Conservation (phyloP, 2,888 invertebrate species). For the Ectropis crepuscularia region DNA sequence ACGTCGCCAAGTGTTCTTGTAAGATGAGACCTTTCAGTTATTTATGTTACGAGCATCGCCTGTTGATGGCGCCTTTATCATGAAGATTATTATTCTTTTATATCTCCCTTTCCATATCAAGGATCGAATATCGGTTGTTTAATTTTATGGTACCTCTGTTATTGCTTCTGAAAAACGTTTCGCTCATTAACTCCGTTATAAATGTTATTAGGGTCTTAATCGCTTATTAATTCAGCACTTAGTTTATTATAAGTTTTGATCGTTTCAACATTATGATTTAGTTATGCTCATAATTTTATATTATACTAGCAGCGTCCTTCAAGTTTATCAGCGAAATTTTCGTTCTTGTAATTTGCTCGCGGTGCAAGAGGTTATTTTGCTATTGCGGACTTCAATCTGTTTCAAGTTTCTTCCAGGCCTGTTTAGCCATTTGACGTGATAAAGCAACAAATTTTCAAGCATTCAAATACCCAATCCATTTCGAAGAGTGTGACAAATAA, state of each 20-base stretch:
- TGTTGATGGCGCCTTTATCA: constrained; percentile 61
- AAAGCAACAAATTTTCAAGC: too few relatives aligned
- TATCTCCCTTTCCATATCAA: constrained; percentile 44
- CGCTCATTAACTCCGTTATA: constrained; percentile 43
- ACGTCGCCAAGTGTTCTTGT: constrained; percentile 73
- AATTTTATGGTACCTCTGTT: constrained; percentile 39
- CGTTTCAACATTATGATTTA: constrained; percentile 19
- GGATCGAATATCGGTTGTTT: constrained; percentile 57
- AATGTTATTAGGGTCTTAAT: constrained; percentile 36
- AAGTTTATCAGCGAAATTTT: too few relatives aligned
- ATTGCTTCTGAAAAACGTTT: constrained; percentile 39
- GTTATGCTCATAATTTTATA: neutral
- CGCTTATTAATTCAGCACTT: constrained; percentile 41
- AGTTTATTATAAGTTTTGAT: constrained; percentile 42
- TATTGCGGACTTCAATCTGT: too few relatives aligned
- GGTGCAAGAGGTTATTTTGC: too few relatives aligned
- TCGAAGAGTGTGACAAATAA: too few relatives aligned
- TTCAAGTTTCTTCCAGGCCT: too few relatives aligned
- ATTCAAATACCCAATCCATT: too few relatives aligned
- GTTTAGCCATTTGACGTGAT: too few relatives aligned
- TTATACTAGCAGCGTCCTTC: too few relatives aligned
- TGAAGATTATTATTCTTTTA: constrained; percentile 53
- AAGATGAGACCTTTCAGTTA: constrained; percentile 66
- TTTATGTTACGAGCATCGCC: constrained; percentile 63
- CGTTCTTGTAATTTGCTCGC: too few relatives aligned